Conservation (phyloP, 1,140 invertebrate species). For the Calliphora vicina region DNA sequence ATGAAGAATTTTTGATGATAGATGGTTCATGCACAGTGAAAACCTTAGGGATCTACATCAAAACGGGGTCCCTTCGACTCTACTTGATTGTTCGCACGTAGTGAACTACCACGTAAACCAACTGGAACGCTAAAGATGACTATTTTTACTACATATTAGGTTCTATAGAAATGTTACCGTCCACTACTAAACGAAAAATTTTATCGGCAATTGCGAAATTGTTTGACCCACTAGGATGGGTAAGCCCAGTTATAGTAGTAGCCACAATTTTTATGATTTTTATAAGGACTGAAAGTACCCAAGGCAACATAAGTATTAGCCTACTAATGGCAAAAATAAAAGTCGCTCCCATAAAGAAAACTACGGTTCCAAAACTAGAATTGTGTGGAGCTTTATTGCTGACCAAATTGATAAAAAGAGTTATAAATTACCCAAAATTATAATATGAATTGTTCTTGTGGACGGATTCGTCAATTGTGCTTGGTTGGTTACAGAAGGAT, state of each 20-base stretch:
- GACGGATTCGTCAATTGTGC: conserved; percentile 46
- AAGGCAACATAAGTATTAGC: no score
- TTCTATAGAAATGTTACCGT: neutral
- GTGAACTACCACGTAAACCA: no score
- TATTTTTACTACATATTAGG: neutral
- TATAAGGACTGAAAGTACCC: neutral
- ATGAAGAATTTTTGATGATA: conserved; percentile 2
- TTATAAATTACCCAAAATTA: neutral
- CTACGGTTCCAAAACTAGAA: neutral
- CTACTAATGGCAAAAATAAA: neutral
- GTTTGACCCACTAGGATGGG: neutral
- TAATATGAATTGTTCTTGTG: neutral
- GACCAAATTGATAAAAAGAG: neutral
- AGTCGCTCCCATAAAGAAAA: neutral
- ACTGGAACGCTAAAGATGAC: conserved; percentile 5
- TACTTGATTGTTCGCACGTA: no score
- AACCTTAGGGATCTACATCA: neutral
- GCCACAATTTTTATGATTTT: neutral
- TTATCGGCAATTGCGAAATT: neutral
- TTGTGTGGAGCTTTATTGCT: neutral
- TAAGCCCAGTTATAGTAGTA: neutral
- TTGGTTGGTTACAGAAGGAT: conserved; percentile 49
- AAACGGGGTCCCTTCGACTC: no score
- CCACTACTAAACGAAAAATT: neutral
- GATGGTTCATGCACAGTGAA: neutral